Evolutionary conservation across 2,797 vertebrate genomes (phyloP).

Genomic region (Hirundo rustica): DNA sequence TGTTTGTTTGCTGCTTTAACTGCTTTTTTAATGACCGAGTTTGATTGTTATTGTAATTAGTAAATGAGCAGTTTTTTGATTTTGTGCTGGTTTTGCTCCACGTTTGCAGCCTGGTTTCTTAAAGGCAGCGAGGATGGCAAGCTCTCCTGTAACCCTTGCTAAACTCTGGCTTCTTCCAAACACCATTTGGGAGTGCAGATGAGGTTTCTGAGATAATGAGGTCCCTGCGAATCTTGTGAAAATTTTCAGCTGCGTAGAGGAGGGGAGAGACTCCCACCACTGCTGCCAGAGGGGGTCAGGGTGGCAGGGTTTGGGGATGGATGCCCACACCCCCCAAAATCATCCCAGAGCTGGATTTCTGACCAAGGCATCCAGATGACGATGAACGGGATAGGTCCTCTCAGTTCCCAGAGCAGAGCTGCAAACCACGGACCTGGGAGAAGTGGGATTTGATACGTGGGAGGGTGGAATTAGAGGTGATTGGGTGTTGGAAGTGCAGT

Average conservation of each 20-base stretch:
- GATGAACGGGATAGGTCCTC: neutral
- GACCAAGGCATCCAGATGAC: neutral
- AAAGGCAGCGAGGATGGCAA: neutral
- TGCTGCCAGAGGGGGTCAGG: neutral
- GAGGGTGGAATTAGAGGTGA: neutral
- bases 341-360: neutral
- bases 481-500: neutral
- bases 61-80: neutral
- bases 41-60: slow-evolving; percentile 57
- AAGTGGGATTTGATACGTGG: neutral
- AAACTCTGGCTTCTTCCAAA: neutral
- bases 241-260: neutral
- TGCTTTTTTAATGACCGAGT: neutral
- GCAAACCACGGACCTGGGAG: neutral
- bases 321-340: neutral
- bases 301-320: neutral
- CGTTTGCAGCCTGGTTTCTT: neutral
- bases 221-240: neutral
- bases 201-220: neutral
- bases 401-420: neutral
- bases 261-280: neutral
- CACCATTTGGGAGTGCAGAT: neutral
- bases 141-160: neutral
- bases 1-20: slow-evolving; percentile 36
- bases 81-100: neutral